phyloP scores from a whole-genome alignment of 2,113 vertebrate genomes.

The Trichomycterus rosablanca region DNA sequence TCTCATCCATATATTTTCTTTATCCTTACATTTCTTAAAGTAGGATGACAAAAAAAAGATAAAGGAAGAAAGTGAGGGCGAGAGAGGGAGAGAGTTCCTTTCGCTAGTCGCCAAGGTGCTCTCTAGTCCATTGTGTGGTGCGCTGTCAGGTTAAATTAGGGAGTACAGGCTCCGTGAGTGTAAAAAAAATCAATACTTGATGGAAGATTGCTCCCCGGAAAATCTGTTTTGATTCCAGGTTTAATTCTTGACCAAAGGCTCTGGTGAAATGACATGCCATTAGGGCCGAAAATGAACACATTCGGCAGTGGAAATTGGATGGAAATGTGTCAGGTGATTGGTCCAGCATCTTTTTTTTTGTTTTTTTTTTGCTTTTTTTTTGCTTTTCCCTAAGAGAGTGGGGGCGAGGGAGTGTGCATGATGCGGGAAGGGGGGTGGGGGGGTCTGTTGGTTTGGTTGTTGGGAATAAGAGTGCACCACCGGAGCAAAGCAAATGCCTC shows the following conservation, averaged over 20 bases:
- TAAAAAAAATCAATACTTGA: slow-evolving; percentile 99
- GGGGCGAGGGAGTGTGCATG: slow-evolving; percentile 58
- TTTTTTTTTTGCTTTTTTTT: too few relatives aligned
- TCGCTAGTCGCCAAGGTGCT: slow-evolving; percentile 95
- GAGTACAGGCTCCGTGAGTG: slow-evolving; percentile 98
- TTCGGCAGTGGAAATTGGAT: slow-evolving; percentile 99
- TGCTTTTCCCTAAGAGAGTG: slow-evolving; percentile 71
- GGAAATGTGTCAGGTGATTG: slow-evolving; percentile 99
- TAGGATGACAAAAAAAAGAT: slow-evolving; percentile 26
- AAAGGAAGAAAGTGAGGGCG: slow-evolving; percentile 29
- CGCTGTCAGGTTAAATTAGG: slow-evolving; percentile 99
- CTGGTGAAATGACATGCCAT: slow-evolving; percentile 99
- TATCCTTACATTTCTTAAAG: slow-evolving; percentile 69
- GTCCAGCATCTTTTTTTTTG: slow-evolving; percentile 85
- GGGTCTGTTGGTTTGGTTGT: too few relatives aligned
- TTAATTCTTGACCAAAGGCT: slow-evolving; percentile 98
- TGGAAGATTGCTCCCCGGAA: slow-evolving; percentile 99
- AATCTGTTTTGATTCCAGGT: slow-evolving; percentile 99
- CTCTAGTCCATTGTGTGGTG: slow-evolving; percentile 95
- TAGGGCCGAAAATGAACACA: slow-evolving; percentile 99
- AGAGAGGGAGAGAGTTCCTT: slow-evolving; percentile 71
- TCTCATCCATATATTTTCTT: slow-evolving; percentile 24
- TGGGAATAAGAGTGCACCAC: slow-evolving; percentile 22
- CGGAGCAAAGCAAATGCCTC: slow-evolving; percentile 53
- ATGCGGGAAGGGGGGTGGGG: slow-evolving; percentile 68